These are phyloP conservation scores for Tretioscincus oriximinensis DNA, from an alignment of 2,113 vertebrate genomes.

Conservation along the genomic window DNA sequence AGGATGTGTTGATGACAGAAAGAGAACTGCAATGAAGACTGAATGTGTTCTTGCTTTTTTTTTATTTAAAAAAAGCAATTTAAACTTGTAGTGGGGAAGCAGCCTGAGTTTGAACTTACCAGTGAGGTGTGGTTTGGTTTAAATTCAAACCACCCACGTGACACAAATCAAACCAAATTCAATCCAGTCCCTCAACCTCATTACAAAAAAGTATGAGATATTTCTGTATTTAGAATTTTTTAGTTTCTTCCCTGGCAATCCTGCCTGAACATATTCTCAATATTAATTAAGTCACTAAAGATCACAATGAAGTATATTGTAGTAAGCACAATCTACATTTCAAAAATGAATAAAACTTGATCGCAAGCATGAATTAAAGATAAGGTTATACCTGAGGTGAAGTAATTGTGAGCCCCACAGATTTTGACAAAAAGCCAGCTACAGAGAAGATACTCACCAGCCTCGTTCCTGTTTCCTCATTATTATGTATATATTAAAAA, in stretches of 20 bases:
- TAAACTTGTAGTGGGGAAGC: too few relatives aligned
- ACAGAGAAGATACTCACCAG: neutral
- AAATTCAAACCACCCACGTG: too few relatives aligned
- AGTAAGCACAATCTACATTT: constrained; percentile 22
- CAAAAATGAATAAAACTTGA: constrained; percentile 13
- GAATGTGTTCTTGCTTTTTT: too few relatives aligned
- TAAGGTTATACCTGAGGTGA: neutral
- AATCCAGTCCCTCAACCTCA: too few relatives aligned
- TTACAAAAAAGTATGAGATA: constrained; percentile 17
- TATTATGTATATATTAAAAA: too few relatives aligned
- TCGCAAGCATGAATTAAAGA: constrained; percentile 10
- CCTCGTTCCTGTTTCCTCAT: too few relatives aligned
- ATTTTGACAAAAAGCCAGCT: neutral
- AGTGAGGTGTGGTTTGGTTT: too few relatives aligned
- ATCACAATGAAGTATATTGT: constrained; percentile 11
- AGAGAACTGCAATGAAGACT: too few relatives aligned
- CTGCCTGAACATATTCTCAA: constrained; percentile 8
- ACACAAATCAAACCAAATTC: too few relatives aligned
- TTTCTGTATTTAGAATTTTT: constrained; percentile 19
- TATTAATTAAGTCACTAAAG: constrained; percentile 31
- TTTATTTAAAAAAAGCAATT: too few relatives aligned
- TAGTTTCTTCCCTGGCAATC: constrained; percentile 19
- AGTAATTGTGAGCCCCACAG: neutral
- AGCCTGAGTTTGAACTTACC: too few relatives aligned
- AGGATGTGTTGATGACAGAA: too few relatives aligned